Base-by-base conservation (phyloP, 2,113 vertebrate genomes). In the Ammodytes dubius region DNA sequence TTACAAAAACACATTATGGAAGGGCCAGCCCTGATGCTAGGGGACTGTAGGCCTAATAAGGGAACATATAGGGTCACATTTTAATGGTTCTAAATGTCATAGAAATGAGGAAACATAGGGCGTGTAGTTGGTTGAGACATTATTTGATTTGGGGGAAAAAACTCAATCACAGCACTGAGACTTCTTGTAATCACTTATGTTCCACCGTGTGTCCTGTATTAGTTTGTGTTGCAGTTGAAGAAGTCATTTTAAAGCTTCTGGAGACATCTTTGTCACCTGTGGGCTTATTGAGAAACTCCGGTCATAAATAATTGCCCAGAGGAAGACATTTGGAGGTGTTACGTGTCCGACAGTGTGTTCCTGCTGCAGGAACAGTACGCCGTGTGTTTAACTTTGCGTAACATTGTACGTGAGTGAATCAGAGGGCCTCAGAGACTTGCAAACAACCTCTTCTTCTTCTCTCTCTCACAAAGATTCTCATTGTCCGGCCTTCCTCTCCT, bases 401-500 rank as follows among this genome's bases (percentile, higher is more conserved):
- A 63, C 40, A 17, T 78, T 57, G 71, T 83, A 74, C 63, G 77
- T 19, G 80, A 76, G 45, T 54, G 83, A 87, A 65, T 87, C 77
- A 61, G 60, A 79, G 53, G 64, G 68, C 91, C 85, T 79, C 45
- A 2, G 81, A 88, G 87, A 76, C 71, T 73, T 57, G 52, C 79
- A 82, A 79, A 82, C 67, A 74, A 78, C 81, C 88, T 88, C 86
- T 79, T 90, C 82, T 79, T 77, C 59, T 84, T 72, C 19, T 64
- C n/a, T 27, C 63, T 65, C 35, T 70, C 74, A 93, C 90, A 93
- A 93, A 88, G 92, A 88, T 83, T 70, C 58, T 73, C 70, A 89
- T 93, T 93, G 87, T 90, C 70, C 78, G 13, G 59, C 35, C 79
- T 65, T 79, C 60, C 47, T 84, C 70, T 83, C 56, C 50, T 42